These are phyloP conservation scores for Drosophila kikkawai DNA, from an alignment of 1,140 invertebrate genomes.

Conservation along the genomic window DNA sequence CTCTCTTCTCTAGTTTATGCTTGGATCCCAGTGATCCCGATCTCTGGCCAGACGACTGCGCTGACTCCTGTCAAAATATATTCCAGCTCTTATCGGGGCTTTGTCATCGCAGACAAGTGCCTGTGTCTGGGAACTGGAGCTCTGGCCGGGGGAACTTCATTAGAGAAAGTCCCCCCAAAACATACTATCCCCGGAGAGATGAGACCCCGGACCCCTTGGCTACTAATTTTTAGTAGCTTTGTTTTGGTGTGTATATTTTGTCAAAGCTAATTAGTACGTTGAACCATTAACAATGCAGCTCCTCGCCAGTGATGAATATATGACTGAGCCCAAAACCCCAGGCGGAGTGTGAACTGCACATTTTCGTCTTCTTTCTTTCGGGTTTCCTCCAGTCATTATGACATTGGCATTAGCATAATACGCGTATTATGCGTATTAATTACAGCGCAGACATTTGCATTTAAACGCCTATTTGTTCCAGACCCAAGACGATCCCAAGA, in stretches of 20 bases:
- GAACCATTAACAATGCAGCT: slow-evolving; percentile 72
- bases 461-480: slow-evolving; percentile 81
- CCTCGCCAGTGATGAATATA: slow-evolving; percentile 72
- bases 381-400: slow-evolving; percentile 66
- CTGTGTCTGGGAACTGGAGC: slow-evolving; percentile 40
- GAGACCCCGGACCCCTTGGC: slow-evolving; percentile 9
- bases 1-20: slow-evolving; percentile 49
- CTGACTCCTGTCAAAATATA: slow-evolving; percentile 73
- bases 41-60: slow-evolving; percentile 55
- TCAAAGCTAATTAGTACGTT: slow-evolving; percentile 83
- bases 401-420: slow-evolving; percentile 79
- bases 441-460: slow-evolving; percentile 81
- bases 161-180: slow-evolving; percentile 67
- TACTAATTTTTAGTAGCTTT: slow-evolving; percentile 78
- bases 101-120: slow-evolving; percentile 72
- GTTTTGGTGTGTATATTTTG: slow-evolving; percentile 66
- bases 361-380: slow-evolving; percentile 47
- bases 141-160: slow-evolving; percentile 66
- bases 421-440: slow-evolving; percentile 84
- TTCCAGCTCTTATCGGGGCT: slow-evolving; percentile 62
- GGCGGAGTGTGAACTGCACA: slow-evolving; percentile 72
- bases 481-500: slow-evolving; percentile 35
- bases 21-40: slow-evolving; percentile 60
- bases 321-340: slow-evolving; percentile 43
- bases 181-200: slow-evolving; percentile 1